Evolutionary conservation across 2,797 vertebrate species (phyloP).

Genomic region (Salmo trutta): DNA sequence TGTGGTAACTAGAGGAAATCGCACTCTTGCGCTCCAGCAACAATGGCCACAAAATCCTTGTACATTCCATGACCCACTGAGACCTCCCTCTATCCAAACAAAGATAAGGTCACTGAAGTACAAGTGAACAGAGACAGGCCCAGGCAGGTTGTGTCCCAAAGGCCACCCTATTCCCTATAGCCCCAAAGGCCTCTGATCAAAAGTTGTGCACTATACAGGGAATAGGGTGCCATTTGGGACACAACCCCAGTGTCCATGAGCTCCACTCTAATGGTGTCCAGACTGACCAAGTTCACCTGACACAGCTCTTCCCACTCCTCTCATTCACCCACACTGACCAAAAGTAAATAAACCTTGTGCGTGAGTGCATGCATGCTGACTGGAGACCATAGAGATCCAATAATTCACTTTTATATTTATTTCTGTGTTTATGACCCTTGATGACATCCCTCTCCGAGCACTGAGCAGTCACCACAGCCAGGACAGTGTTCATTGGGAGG

Average conservation of each 20-base stretch:
- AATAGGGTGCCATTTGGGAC: constrained; percentile 1
- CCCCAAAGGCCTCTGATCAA: neutral
- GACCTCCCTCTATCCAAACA: constrained; percentile 64
- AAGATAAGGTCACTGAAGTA: constrained; percentile 39
- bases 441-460: constrained; percentile 48
- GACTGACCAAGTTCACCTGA: constrained; percentile 14
- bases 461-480: neutral
- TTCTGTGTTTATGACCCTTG: constrained; percentile 11
- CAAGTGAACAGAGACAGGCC: constrained; percentile 14
- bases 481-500: neutral
- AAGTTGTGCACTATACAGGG: neutral
- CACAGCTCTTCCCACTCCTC: neutral
- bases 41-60: constrained; percentile 15
- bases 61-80: constrained; percentile 48
- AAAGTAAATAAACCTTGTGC: neutral
- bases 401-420: neutral
- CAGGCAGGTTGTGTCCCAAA: neutral
- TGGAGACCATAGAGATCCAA: neutral
- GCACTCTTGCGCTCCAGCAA: neutral
- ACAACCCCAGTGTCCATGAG: constrained; percentile 49
- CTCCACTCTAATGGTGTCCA: constrained; percentile 52
- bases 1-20: no score
- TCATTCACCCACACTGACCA: neutral
- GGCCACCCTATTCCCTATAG: neutral
- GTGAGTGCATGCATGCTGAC: no score